A percentile compares a stretch with the other conserved stretches of the same genome.
Evolutionary conservation across 1,140 invertebrate genomes (phyloP).

Genomic region (Zaprionus capensis): DNA sequence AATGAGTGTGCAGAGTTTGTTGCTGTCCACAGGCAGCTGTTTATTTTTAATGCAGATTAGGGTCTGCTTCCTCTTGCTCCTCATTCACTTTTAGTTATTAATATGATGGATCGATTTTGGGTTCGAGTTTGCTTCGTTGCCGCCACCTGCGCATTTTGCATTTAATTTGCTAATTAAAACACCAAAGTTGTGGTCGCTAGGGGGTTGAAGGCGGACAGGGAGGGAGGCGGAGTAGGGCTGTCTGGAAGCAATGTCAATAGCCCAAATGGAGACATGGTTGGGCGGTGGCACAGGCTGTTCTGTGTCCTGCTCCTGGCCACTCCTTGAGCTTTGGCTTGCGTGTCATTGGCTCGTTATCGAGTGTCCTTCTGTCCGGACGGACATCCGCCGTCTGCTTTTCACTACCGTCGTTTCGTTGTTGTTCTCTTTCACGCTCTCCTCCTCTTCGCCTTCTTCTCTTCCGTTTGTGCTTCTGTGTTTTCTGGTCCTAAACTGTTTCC

Average conservation of each 20-base stretch:
- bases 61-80: background rate
- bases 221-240: background rate
- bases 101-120: constrained; percentile 34
- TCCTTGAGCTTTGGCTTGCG: constrained; percentile 36
- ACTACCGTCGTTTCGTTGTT: background rate
- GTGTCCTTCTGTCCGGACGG: background rate
- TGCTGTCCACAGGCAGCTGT: constrained; percentile 26
- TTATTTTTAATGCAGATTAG: constrained; percentile 3
- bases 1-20: constrained; percentile 12
- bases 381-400: constrained; percentile 23
- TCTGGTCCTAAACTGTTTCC: constrained; percentile 17
- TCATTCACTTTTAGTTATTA: constrained; percentile 25
- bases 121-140: constrained; percentile 3
- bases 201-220: background rate
- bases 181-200: background rate
- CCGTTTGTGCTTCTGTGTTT: background rate
- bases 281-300: background rate
- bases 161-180: constrained; percentile 79
- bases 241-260: constrained; percentile 21
- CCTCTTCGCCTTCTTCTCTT: background rate
- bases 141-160: constrained; percentile 32
- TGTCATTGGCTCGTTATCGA: constrained; percentile 51
- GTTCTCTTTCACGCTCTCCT: background rate
- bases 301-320: constrained; percentile 19
- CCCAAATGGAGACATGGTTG: constrained; percentile 14